Evolutionary conservation across 2,113 vertebrate genomes (phyloP), one percentile per base, ranked within the genome.

Genomic region (Lophotis ruficrista): DNA sequence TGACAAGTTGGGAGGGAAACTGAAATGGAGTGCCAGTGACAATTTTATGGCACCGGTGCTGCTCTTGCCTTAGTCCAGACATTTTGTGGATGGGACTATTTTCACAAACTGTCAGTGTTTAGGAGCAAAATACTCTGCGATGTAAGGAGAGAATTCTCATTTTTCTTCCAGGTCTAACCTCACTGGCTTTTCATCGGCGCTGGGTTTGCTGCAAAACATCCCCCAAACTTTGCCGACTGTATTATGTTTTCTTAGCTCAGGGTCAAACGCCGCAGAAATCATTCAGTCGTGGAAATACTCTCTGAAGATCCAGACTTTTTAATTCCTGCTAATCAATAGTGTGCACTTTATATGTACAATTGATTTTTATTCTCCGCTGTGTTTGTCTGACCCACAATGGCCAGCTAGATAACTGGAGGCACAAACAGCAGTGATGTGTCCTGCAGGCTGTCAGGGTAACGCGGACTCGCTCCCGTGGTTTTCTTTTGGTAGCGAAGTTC

Each of bases 241-340:
- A 23, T 38, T 51, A 8, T 31, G 16, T 69, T 86, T 85, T 69
- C 66, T 79, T 60, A 83, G 61, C 53, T 69, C 6, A 5, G 71
- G n/a, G 51, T 70, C 71, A 88, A 79, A 87, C 2, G 0, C 58
- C 51, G 85, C 61, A 68, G 37, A 84, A 81, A 78, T 64, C n/a
- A 20, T 91, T 73, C 17, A 31, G 5, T 50, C 2, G 8, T 87
- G 94, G 89, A 93, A 92, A 87, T 84, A 47, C 35, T 72, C 64
- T 68, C 47, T n/a, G 23, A 66, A 87, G 69, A 98, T 97, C 94
- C 70, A 97, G 97, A 71, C 38, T 78, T 66, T 77, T 93, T 94
- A 41, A 62, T 90, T 81, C 50, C 65, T 89, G 25, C 38, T 72
- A 61, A 82, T 94, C 96, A 92, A 94, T 96, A 94, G 70, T 7